Evolutionary conservation across 1,140 invertebrate genomes (phyloP).

Genomic region (Magallana gigas): DNA sequence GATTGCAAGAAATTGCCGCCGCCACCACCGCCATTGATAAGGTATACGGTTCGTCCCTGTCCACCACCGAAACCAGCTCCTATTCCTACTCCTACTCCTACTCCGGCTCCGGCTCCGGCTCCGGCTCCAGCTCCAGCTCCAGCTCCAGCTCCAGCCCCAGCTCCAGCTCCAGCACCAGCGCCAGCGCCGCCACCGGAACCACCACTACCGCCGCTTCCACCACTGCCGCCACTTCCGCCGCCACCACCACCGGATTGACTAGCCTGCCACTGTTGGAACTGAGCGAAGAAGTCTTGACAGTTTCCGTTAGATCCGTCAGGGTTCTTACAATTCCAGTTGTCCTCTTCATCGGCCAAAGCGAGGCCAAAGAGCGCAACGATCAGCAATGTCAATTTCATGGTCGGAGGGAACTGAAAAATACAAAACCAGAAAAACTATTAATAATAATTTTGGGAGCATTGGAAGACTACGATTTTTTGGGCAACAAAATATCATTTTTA

Average conservation of each 20-base stretch:
- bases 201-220: neutral
- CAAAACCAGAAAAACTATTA: too few relatives aligned
- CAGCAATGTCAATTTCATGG: neutral
- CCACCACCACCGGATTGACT: neutral
- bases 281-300: neutral
- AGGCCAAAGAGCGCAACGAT: neutral
- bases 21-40: neutral
- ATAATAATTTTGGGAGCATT: too few relatives aligned
- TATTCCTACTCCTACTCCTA: neutral
- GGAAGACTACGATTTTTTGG: too few relatives aligned
- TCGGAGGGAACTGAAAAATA: neutral
- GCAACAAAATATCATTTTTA: too few relatives aligned
- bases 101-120: neutral
- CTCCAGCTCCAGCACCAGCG: neutral
- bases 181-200: neutral
- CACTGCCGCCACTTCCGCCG: neutral
- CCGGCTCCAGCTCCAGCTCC: neutral
- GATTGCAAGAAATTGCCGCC: neutral
- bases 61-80: neutral
- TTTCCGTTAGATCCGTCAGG: neutral
- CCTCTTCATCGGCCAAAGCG: slow-evolving; percentile 1
- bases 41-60: neutral
- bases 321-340: slow-evolving; percentile 13
- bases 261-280: neutral
- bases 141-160: neutral